A percentile compares a stretch with the other conserved stretches of the same genome.
Evolutionary conservation across 1,140 invertebrate species (phyloP).

Genomic region (Pectinophora gossypiella): DNA sequence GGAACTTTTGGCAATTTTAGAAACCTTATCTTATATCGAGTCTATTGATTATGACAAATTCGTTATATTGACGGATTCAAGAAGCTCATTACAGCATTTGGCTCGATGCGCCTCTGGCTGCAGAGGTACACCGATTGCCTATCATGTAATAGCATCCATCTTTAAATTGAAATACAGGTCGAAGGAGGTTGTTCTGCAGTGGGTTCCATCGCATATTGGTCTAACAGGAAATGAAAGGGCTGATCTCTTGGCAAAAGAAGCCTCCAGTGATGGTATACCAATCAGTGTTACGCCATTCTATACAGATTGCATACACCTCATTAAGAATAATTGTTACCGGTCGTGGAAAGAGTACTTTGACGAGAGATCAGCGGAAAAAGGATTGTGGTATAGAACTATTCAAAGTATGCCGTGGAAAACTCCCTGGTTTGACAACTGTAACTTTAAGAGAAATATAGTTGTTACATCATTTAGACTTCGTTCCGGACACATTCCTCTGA

Average conservation of each 20-base stretch:
- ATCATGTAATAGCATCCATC: neutral
- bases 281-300: neutral
- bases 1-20: no score
- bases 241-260: neutral
- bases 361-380: neutral
- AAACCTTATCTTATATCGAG: no score
- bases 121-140: neutral
- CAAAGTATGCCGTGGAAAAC: neutral
- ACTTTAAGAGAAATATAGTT: neutral
- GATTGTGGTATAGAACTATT: neutral
- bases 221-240: neutral
- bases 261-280: neutral
- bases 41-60: no score
- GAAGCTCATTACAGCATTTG: neutral
- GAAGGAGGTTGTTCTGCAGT: neutral
- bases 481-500: neutral
- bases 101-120: neutral
- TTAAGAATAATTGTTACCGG: neutral
- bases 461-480: neutral
- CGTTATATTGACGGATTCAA: neutral
- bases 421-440: neutral
- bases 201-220: neutral
- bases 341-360: neutral
- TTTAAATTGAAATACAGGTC: neutral
- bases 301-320: neutral